Base-by-base conservation (phyloP, 2,888 invertebrate genomes). In the Mythimna lalbum region DNA sequence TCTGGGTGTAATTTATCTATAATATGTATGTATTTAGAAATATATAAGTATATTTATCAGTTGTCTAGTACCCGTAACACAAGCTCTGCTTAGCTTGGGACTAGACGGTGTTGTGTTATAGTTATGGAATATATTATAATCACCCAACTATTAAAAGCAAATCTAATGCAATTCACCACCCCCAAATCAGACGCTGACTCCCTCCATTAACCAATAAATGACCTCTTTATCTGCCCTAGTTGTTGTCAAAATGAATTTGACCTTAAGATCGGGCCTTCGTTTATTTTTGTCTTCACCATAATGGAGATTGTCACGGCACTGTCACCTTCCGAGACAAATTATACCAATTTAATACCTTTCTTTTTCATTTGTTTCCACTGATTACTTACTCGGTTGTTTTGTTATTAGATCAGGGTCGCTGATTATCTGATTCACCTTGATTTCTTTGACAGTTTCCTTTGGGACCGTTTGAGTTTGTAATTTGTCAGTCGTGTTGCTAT, bases 291-390 rank as follows among this genome's bases (percentile, higher is more conserved):
- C 72, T 81, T 47, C 53, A 43, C 47, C 57, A 57, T 88, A 87
- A 87, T 87, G 78, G 80, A 56, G n/a, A 64, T 75, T 36, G 88
- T 81, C 88, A 87, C 88, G 88, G 69, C 39, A 86, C 57, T 82
- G 80, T 83, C 82, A 78, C 78, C 69, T 71, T 56, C 14, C 9
- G 65, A 76, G 83, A 86, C 73, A 80, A 86, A 86, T 86, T 78
- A 83, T 75, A 77, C 70, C 74, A 77, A 86, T 80, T 85, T 79
- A 73, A 69, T 75, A 68, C 55, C 57, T 72, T 81, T 81, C 63
- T 74, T 80, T 70, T 74, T 75, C 63, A 71, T 78, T 76, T 75
- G 75, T 76, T 70, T 59, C 2, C 61, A 65, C 64, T 76, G 76
- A 80, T 83, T 80, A 76, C 67, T 75, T 61, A 52, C 55, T 71